Conservation (phyloP, 2,113 vertebrate genomes). For the Hiodon alosoides region DNA sequence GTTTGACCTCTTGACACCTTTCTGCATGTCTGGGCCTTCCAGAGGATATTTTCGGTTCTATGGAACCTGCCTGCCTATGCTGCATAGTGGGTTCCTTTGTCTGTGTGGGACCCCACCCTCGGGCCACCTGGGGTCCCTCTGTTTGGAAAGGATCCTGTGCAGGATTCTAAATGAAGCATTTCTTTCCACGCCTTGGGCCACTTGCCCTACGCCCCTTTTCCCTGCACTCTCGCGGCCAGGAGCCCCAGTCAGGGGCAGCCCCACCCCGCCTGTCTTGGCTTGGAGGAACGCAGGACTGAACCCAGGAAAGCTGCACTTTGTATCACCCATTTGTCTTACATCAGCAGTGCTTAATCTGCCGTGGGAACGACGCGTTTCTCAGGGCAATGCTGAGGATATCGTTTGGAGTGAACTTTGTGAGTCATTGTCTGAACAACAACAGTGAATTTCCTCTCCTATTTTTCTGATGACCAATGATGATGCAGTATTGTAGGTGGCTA, state of each 20-base stretch:
- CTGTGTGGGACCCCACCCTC: background rate
- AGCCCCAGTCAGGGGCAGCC: conserved; percentile 17
- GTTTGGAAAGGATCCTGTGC: background rate
- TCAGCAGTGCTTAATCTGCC: no score
- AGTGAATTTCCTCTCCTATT: no score
- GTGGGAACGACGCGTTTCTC: no score
- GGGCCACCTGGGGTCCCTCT: background rate
- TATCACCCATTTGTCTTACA: conserved; percentile 19
- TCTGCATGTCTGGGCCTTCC: no score
- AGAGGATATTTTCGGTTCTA: background rate
- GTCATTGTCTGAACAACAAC: no score
- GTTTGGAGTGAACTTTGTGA: conserved; percentile 37
- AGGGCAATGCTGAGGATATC: conserved; percentile 3
- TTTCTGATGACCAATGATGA: no score
- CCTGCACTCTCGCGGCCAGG: no score
- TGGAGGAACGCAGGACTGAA: conserved; percentile 38
- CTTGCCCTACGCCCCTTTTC: background rate
- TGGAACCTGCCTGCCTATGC: background rate
- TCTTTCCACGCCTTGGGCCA: no score
- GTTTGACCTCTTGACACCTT: background rate
- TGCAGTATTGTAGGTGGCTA: no score
- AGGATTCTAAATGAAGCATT: background rate
- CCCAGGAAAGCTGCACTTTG: conserved; percentile 36
- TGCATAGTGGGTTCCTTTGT: conserved; percentile 10
- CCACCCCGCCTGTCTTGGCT: conserved; percentile 47